A percentile compares a stretch with the other conserved stretches of the same genome.
phyloP scores from a whole-genome alignment of 2,113 vertebrate species.

The Gambusia holbrooki region DNA sequence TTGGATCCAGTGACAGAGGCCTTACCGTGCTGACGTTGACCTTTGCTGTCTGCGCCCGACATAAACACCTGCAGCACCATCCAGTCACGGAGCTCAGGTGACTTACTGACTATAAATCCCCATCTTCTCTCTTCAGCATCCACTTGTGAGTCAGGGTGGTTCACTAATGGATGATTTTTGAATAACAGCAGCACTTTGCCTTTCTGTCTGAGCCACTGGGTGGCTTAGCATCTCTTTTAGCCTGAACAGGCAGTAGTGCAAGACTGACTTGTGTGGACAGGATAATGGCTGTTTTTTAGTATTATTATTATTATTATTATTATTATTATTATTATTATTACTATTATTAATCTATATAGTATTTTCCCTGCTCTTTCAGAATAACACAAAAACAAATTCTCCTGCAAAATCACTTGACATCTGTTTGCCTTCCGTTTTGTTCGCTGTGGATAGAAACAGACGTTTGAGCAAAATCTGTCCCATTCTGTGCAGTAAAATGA shows the following conservation, averaged over 20 bases:
- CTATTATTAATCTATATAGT: background rate
- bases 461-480: constrained; percentile 10
- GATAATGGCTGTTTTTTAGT: constrained; percentile 66
- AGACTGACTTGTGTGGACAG: constrained; percentile 38
- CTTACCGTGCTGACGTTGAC: constrained; percentile 14
- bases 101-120: constrained; percentile 23
- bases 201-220: constrained; percentile 49
- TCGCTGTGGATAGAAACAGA: constrained; percentile 4
- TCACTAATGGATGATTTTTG: constrained; percentile 65
- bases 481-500: constrained; percentile 9
- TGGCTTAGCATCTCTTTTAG: constrained; percentile 52
- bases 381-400: constrained; percentile 3
- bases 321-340: constrained; percentile 29
- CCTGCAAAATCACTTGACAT: constrained; percentile 21
- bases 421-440: constrained; percentile 21
- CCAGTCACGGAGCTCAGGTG: constrained; percentile 9
- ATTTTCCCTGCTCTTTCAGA: constrained; percentile 44
- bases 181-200: constrained; percentile 66
- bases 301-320: no score
- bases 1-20: constrained; percentile 4
- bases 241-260: constrained; percentile 31
- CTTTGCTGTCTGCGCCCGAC: background rate
- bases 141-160: constrained; percentile 16
- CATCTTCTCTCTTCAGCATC: constrained; percentile 38
- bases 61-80: constrained; percentile 10